Evolutionary conservation across 2,113 vertebrate genomes (phyloP).

Genomic region (Anser brachyrhynchus): DNA sequence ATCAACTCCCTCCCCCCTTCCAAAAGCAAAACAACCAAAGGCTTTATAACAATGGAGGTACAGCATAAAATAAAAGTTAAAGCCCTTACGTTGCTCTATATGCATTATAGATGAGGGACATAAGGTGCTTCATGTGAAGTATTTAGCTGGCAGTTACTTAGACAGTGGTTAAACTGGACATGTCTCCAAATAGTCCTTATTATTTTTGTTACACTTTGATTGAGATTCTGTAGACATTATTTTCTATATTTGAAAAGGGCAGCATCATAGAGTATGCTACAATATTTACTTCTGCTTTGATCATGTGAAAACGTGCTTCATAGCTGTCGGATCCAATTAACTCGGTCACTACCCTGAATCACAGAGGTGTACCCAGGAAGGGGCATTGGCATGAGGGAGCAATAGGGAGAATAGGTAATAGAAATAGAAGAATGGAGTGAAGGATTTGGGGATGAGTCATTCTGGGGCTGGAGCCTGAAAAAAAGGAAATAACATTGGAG

Average conservation of each 20-base stretch:
- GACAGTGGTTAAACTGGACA: not conserved
- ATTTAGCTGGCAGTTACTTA: not conserved
- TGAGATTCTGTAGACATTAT: not conserved
- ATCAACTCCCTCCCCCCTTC: too few species aligned
- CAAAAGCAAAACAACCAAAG: not conserved
- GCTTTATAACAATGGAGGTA: not conserved
- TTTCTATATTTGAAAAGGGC: not conserved
- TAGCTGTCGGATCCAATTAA: not conserved
- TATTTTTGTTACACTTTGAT: not conserved
- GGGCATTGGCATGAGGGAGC: rapidly evolving
- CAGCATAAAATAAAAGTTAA: not conserved
- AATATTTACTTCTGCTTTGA: not conserved
- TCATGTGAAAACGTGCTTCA: not conserved
- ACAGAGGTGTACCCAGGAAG: not conserved
- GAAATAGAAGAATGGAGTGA: not conserved
- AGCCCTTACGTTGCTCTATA: not conserved
- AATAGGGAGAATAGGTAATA: not conserved
- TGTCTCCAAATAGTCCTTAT: not conserved
- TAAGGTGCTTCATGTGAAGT: not conserved
- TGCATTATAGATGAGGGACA: not conserved
- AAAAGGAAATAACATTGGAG: not conserved
- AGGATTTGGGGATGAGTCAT: not conserved
- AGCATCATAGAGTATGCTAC: not conserved
- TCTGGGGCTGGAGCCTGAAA: not conserved
- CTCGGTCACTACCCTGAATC: not conserved